A percentile compares a stretch with the other conserved stretches of the same genome.
phyloP scores from a whole-genome alignment of 2,113 vertebrate genomes.

The Grallaria varia region DNA sequence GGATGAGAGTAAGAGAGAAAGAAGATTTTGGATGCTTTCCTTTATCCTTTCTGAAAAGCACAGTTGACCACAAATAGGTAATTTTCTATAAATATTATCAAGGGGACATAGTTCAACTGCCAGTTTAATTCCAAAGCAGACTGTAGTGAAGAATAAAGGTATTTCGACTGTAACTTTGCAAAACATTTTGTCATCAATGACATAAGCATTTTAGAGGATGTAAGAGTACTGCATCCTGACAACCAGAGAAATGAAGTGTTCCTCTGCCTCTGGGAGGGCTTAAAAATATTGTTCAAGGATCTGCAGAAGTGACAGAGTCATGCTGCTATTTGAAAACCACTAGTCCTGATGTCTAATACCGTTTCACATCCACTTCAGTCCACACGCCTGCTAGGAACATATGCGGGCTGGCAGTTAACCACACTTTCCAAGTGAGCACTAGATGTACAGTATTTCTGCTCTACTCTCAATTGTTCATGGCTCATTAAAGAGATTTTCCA shows the following conservation, averaged over 20 bases:
- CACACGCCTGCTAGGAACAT: not conserved
- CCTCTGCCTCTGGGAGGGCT: not conserved
- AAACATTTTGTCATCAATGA: not conserved
- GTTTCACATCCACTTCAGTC: not conserved
- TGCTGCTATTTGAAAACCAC: conserved; percentile 6
- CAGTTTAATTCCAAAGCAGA: not conserved
- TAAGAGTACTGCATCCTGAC: not conserved
- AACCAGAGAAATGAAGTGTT: not conserved
- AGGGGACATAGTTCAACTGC: not conserved
- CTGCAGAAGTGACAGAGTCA: not conserved
- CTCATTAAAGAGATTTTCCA: conserved; percentile 54
- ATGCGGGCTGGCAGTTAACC: not conserved
- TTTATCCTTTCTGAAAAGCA: not conserved
- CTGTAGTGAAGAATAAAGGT: not conserved
- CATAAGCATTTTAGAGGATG: not conserved
- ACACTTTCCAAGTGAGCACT: not conserved
- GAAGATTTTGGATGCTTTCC: not conserved
- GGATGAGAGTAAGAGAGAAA: not conserved
- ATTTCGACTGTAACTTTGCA: not conserved
- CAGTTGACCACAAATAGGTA: not conserved
- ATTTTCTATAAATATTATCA: not conserved
- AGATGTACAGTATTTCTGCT: not conserved
- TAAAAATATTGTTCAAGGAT: not conserved
- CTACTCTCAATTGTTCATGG: conserved; percentile 2
- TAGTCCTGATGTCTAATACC: not conserved